phyloP scores from a whole-genome alignment of 2,797 vertebrate genomes.

The Megalops cyprinoides region DNA sequence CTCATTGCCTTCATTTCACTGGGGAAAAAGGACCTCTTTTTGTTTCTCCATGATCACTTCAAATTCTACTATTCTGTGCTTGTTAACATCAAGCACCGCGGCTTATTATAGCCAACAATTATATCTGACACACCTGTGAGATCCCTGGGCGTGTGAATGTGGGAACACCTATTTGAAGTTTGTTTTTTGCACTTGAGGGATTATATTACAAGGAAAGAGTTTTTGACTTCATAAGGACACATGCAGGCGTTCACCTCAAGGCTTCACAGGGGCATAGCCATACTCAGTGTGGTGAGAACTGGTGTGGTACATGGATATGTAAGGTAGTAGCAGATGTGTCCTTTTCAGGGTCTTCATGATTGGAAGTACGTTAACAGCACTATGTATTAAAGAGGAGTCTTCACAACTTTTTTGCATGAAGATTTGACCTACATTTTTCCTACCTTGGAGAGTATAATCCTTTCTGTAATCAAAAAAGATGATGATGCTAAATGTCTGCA shows the following conservation, averaged over 20 bases:
- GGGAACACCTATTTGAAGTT: constrained; percentile 23
- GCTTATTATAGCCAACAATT: background rate
- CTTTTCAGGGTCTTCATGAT: background rate
- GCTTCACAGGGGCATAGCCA: background rate
- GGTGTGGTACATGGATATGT: background rate
- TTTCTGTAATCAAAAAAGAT: background rate
- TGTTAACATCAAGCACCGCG: background rate
- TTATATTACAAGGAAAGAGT: constrained; percentile 15
- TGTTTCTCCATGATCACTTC: constrained; percentile 19
- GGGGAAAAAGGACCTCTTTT: background rate
- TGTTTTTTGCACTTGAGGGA: constrained; percentile 3
- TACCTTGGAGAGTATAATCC: background rate
- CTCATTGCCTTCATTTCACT: constrained; percentile 36
- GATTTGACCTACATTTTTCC: background rate
- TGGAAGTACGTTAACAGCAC: constrained; percentile 1
- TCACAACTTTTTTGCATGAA: background rate
- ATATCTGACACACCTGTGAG: constrained; percentile 14
- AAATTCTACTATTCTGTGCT: background rate
- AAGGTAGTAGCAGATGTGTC: constrained; percentile 2
- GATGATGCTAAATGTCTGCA: background rate
- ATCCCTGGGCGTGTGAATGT: background rate
- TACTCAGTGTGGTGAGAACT: background rate
- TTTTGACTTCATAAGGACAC: background rate
- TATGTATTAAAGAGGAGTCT: constrained; percentile 7
- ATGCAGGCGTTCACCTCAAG: background rate